Base-by-base conservation (phyloP, 92 coral and sea anemone species). In the Heliopora coerulea region DNA sequence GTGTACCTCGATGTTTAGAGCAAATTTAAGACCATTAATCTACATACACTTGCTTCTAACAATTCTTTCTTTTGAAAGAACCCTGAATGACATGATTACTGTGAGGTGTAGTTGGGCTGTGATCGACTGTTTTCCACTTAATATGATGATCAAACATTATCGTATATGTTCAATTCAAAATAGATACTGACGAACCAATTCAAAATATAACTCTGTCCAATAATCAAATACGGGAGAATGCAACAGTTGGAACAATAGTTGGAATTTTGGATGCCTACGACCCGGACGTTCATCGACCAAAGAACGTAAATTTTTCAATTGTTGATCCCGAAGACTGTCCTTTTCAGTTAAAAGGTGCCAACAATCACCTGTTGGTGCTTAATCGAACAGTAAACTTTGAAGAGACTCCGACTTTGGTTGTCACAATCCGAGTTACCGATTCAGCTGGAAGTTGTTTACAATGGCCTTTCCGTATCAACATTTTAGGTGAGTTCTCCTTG, bases 141-240 rank as follows among this genome's bases (percentile, higher is more conserved):
- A n/a, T n/a, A n/a, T n/a, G n/a, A n/a, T n/a, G n/a, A n/a, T n/a
- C n/a, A n/a, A n/a, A n/a, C n/a, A n/a, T n/a, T n/a, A n/a, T n/a
- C n/a, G 5, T 50, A 23, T 50, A 23, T 56, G 14, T n/a, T n/a
- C 24, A 12, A 0, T 30, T 46, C 7, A 7, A 0, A 30, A 70
- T 32, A 92, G 97, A 92, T 82, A 86, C 86, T 30, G 91, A 92
- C 56, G 97, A 89, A 73, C 80, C 83, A 32, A 96, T 96, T 25
- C 76, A 84, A 25, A 78, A 65, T 9, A 64, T 92, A 40, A 83
- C 84, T 32, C 76, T 92, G 12, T 89, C 97, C 39, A 85, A 82
- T 54, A 84, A 62, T 62, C 49, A 56, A 19, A 75, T 92, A 0
- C 58, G 70, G 31, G 97, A 92, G 73, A 92, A 92, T 76, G 75